A percentile compares a stretch with the other conserved stretches of the same genome.
phyloP scores from a whole-genome alignment of 2,797 vertebrate species.

The Hemitrygon akajei region DNA sequence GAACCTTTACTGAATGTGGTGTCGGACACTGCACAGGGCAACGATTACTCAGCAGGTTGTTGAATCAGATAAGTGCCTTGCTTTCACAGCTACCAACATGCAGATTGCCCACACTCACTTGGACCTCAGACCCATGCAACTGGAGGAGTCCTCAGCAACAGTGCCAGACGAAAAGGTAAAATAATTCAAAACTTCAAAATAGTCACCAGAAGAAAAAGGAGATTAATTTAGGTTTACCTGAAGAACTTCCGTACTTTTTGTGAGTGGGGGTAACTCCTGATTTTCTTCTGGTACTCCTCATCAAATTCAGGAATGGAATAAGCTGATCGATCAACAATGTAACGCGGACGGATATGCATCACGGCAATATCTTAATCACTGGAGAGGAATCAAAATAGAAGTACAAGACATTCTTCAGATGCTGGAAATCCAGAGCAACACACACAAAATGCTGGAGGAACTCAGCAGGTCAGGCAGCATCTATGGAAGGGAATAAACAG shows the following conservation, averaged over 20 bases:
- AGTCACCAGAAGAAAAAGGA: too few relatives aligned
- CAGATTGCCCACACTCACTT: background rate
- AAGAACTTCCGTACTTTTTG: constrained; percentile 73
- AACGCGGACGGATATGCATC: constrained; percentile 58
- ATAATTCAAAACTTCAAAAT: background rate
- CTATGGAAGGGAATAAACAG: too few relatives aligned
- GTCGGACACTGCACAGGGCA: background rate
- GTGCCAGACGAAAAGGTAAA: background rate
- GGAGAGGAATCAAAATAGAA: background rate
- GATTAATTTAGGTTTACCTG: constrained; percentile 60
- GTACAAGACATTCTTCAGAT: too few relatives aligned
- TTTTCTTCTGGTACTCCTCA: constrained; percentile 80
- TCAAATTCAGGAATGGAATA: constrained; percentile 75
- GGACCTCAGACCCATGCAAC: background rate
- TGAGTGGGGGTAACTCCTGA: constrained; percentile 66
- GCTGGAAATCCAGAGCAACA: too few relatives aligned
- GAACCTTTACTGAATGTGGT: background rate
- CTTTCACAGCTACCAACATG: background rate
- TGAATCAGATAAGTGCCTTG: background rate
- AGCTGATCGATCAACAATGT: constrained; percentile 67
- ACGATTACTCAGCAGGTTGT: background rate
- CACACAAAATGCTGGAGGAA: too few relatives aligned
- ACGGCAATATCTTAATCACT: background rate
- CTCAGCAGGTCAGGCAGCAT: too few relatives aligned
- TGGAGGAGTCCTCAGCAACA: background rate